These are phyloP conservation scores for Sitodiplosis mosellana DNA, from an alignment of 1,140 invertebrate species.

Conservation along the genomic window DNA sequence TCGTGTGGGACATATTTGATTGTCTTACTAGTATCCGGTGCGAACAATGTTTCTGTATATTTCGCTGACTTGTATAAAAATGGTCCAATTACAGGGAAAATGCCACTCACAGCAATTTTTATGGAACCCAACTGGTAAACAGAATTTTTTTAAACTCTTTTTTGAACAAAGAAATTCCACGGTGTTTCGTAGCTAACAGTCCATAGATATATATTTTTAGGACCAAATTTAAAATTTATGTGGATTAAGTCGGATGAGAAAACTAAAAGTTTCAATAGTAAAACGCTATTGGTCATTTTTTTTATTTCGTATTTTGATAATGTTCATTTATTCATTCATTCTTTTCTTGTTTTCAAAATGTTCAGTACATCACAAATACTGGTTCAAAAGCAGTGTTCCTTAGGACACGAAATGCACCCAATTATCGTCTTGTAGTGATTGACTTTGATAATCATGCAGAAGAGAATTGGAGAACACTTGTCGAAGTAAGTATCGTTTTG, in stretches of 20 bases:
- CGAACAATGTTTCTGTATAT: constrained; percentile 75
- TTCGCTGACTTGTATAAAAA: constrained; percentile 51
- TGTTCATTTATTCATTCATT: not conserved
- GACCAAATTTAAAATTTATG: too few species aligned
- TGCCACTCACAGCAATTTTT: constrained; percentile 57
- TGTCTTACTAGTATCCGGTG: constrained; percentile 58
- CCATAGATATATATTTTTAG: too few species aligned
- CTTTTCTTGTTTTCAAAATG: constrained; percentile 10
- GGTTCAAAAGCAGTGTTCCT: constrained; percentile 68
- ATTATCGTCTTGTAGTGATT: constrained; percentile 78
- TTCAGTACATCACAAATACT: constrained; percentile 80
- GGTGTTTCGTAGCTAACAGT: too few species aligned
- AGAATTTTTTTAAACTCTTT: too few species aligned
- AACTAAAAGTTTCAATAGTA: too few species aligned
- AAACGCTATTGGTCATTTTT: not conserved
- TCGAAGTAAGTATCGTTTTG: constrained; percentile 34
- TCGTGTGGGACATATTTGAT: constrained; percentile 84
- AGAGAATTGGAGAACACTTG: constrained; percentile 66
- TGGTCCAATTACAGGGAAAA: constrained; percentile 37
- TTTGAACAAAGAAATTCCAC: too few species aligned
- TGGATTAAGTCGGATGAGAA: too few species aligned
- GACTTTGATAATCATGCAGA: constrained; percentile 62
- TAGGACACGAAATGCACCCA: constrained; percentile 87
- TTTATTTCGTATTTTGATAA: constrained; percentile 1
- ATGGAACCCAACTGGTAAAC: too few species aligned